Evolutionary conservation across 2,113 vertebrate genomes (phyloP).

Genomic region (Cheirogaleus medius): DNA sequence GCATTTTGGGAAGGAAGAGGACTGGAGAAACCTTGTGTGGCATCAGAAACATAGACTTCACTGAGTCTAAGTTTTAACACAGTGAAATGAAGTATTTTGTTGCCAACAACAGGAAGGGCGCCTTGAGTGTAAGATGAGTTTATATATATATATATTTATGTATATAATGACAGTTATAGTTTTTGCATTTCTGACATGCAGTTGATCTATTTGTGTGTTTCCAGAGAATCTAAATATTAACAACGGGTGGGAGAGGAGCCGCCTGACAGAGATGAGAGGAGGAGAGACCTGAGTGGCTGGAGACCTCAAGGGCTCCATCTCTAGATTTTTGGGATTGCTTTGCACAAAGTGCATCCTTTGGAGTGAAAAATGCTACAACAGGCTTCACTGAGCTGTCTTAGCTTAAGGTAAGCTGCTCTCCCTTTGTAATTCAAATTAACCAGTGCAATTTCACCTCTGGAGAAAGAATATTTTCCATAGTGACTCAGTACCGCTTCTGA

Average conservation of each 20-base stretch:
- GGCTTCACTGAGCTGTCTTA: not conserved
- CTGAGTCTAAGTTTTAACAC: not conserved
- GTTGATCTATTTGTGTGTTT: not conserved
- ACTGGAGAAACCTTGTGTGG: not conserved
- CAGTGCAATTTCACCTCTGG: not conserved
- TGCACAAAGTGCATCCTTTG: too few relatives aligned
- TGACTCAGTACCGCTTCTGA: not conserved
- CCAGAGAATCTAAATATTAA: not conserved
- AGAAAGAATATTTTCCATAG: slow-evolving; percentile 3
- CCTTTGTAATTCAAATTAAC: not conserved
- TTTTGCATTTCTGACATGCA: not conserved
- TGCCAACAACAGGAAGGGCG: not conserved
- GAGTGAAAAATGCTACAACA: not conserved
- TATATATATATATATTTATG: not conserved
- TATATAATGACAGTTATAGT: not conserved
- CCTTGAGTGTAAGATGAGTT: not conserved
- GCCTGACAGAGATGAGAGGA: not conserved
- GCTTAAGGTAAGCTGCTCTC: not conserved
- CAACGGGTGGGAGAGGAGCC: not conserved
- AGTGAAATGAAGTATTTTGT: not conserved
- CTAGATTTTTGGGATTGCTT: not conserved
- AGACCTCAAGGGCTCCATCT: not conserved
- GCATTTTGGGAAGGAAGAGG: not conserved
- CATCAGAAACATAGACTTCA: not conserved
- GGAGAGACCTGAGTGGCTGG: not conserved